phyloP scores from a whole-genome alignment of 2,113 vertebrate genomes.

The Tyrannus savana region DNA sequence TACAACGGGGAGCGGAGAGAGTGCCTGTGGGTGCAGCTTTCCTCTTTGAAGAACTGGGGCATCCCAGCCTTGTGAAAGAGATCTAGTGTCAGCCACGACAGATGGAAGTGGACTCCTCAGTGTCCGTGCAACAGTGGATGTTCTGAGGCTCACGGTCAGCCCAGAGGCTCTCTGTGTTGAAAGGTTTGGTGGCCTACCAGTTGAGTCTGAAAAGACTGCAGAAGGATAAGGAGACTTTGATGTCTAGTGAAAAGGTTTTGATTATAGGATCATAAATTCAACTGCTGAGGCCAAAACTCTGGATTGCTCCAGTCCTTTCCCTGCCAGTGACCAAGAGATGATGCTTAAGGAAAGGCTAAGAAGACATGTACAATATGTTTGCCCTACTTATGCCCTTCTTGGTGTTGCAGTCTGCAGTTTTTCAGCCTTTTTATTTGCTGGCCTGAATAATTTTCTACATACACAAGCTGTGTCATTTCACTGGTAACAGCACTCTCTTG shows the following conservation, averaged over 20 bases:
- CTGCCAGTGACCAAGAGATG: background rate
- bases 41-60: background rate
- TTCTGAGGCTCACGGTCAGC: background rate
- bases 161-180: background rate
- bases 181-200: background rate
- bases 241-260: background rate
- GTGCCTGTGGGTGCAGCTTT: background rate
- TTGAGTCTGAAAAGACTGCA: background rate
- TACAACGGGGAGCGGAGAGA: background rate
- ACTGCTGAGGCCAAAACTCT: background rate
- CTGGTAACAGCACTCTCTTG: background rate
- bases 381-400: background rate
- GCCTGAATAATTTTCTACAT: background rate
- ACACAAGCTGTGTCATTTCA: background rate
- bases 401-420: background rate
- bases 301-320: background rate
- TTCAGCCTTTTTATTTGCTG: background rate
- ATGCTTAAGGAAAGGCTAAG: background rate
- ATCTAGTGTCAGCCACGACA: background rate
- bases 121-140: background rate
- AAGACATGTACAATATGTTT: rapidly evolving
- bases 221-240: background rate
- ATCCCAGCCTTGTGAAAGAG: background rate
- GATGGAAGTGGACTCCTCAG: background rate
- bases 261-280: background rate